These are phyloP conservation scores for Vicugna pacos DNA, from an alignment of 2,113 vertebrate species.

Conservation along the genomic window DNA sequence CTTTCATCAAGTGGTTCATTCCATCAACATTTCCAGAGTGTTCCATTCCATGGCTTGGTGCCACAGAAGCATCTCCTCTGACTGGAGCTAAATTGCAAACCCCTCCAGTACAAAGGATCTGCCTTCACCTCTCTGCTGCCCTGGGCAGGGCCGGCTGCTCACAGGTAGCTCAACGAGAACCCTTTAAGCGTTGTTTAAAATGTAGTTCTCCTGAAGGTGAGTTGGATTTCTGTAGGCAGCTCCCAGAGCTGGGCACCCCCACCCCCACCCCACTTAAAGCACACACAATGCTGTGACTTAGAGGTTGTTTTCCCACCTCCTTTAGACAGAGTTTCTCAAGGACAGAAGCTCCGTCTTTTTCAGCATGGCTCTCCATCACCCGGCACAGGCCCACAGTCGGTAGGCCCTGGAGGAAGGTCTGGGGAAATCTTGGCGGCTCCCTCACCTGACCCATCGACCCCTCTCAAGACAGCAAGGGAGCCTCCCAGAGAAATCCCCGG, in stretches of 20 bases:
- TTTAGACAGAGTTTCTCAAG: not conserved
- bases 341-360: not conserved
- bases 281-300: not conserved
- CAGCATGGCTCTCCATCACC: not conserved
- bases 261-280: not conserved
- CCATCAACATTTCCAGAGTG: not conserved
- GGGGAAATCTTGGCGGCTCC: not conserved
- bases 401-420: not conserved
- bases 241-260: not conserved
- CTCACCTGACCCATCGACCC: not conserved
- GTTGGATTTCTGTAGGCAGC: not conserved
- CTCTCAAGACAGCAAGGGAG: not conserved
- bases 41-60: not conserved
- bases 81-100: not conserved
- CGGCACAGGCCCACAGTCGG: not conserved
- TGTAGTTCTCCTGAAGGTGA: not conserved
- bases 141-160: not conserved
- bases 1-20: not conserved
- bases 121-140: not conserved
- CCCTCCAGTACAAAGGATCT: not conserved
- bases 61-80: not conserved
- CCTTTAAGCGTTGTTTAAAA: not conserved
- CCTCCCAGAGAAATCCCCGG: not conserved
- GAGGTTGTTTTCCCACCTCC: not conserved
- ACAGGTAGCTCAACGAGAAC: not conserved